Evolutionary conservation across 2,797 vertebrate species (phyloP), one percentile per base, ranked within the genome.

Genomic region (Parauchenoglanis punctatus): DNA sequence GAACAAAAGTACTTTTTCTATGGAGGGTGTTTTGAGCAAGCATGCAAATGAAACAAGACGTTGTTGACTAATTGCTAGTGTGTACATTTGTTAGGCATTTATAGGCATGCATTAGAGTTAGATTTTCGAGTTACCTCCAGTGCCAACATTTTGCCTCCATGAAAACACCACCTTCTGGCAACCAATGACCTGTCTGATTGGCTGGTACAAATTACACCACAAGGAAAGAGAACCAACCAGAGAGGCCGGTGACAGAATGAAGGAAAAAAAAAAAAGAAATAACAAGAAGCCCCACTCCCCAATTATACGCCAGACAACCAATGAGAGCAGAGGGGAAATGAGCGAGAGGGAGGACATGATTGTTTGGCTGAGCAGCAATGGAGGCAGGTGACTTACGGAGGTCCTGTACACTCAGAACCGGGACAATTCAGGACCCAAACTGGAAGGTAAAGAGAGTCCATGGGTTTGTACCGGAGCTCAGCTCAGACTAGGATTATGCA

Each of bases 401-500:
- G 94, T 96, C 95, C 95, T 95, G 96, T 96, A 96, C 94, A 95
- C 96, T 99, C 98, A 99, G 96, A 99, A 97, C 94, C 97, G 97
- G 96, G 98, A 98, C 96, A 98, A 97, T 95, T 99, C 98, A 97
- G 96, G 97, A 96, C 97, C 97, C 92, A 97, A 94, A 96, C 98
- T 99, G 98, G 97, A 99, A 97, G 96, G 96, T 97, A 98, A 99
- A 96, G 95, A 97, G 96, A 97, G 96, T 95, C 96, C 92, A 93
- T 94, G 93, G 93, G 95, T 97, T 96, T 98, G 93, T 92, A 94
- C 88, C 86, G 86, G 85, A 87, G 92, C 90, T 95, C 92, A 94
- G 91, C 91, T 93, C 87, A 81, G 87, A 88, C 65, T 82, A 81
- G 83, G 72, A 76, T 68, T 88, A 91, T 83, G 90, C 85, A 89